Evolutionary conservation across 2,888 invertebrate species (phyloP).

Genomic region (Leptopilina myrica): DNA sequence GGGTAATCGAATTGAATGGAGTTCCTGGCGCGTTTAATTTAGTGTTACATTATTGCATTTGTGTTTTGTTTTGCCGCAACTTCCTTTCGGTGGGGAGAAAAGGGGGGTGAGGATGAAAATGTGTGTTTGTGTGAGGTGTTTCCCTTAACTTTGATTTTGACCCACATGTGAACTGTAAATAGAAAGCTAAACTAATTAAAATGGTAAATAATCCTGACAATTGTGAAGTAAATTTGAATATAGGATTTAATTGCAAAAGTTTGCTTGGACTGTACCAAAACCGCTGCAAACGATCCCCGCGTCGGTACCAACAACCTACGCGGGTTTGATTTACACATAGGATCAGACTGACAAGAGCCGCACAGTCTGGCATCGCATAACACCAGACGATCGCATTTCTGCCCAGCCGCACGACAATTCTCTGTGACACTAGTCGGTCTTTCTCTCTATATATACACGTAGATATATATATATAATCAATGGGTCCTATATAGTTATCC

Average conservation of each 20-base stretch:
- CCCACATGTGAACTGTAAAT: slow-evolving; percentile 17
- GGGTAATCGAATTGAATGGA: too few species aligned
- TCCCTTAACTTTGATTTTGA: slow-evolving; percentile 16
- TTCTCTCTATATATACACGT: background rate
- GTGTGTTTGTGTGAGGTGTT: background rate
- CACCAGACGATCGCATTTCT: slow-evolving; percentile 61
- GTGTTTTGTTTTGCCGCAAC: background rate
- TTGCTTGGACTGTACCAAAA: slow-evolving; percentile 46
- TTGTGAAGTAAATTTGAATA: slow-evolving; percentile 31
- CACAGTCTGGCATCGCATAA: slow-evolving; percentile 57
- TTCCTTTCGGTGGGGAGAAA: background rate
- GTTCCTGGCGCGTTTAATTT: too few species aligned
- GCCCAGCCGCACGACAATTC: slow-evolving; percentile 58
- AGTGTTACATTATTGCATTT: too few species aligned
- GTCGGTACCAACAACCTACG: slow-evolving; percentile 49
- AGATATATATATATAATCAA: slow-evolving; percentile 17
- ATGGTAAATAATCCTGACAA: background rate
- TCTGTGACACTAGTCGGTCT: slow-evolving; percentile 51
- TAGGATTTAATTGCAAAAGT: slow-evolving; percentile 30
- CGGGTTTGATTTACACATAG: slow-evolving; percentile 56
- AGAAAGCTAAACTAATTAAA: slow-evolving; percentile 24
- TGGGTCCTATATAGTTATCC: slow-evolving; percentile 26
- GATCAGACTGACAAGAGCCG: slow-evolving; percentile 53
- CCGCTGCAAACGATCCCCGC: slow-evolving; percentile 50
- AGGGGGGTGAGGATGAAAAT: background rate